Base-by-base conservation (phyloP, 2,113 vertebrate genomes). In the Percopsis transmontana region DNA sequence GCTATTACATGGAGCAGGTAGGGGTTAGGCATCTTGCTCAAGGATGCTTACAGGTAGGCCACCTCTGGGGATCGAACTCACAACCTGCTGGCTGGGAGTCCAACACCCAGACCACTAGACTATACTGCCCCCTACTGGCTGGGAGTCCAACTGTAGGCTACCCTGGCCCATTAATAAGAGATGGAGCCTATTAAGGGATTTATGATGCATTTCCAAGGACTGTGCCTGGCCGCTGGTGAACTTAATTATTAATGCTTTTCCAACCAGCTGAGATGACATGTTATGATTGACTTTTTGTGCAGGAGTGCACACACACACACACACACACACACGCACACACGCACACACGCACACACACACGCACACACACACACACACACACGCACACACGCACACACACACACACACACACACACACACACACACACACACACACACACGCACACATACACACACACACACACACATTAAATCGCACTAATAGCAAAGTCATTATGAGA, bases 401-500 rank as follows among this genome's bases (percentile, higher is more conserved):
- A 59, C 57, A 59, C 58, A 44, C 40, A 45, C 40, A 45, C 16
- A 55, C 53, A 55, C 2, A 33, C 2, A 58, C 19, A 45, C 41
- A 45, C 40, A 45, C 58, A 61, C 58, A 61, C 58, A 47, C 59
- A 62, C 59, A 48, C 59, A 54, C 52, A 24, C 62, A 64, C 24
- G n/a, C 50, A 40, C 48, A 38, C 45, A 64, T 19, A 38, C 48
- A 64, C 48, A 18, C 62, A 64, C 48, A 39, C 51, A 64, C 19
- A 51, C 21, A 59, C 62, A 52, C 20, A 47, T 20, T 18, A 15
- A 59, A 18, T 18, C 24, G 27, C 66, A 72, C 65, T 80, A 83
- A 87, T 71, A 68, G 77, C 71, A 76, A 79, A 86, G 89, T 84
- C 87, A 85, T 86, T 90, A 90, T 81, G 77, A 84, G 82, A 86